A percentile compares a stretch with the other conserved stretches of the same genome.
Evolutionary conservation across 2,113 vertebrate species (phyloP).

Genomic region (Zonotrichia leucophrys): DNA sequence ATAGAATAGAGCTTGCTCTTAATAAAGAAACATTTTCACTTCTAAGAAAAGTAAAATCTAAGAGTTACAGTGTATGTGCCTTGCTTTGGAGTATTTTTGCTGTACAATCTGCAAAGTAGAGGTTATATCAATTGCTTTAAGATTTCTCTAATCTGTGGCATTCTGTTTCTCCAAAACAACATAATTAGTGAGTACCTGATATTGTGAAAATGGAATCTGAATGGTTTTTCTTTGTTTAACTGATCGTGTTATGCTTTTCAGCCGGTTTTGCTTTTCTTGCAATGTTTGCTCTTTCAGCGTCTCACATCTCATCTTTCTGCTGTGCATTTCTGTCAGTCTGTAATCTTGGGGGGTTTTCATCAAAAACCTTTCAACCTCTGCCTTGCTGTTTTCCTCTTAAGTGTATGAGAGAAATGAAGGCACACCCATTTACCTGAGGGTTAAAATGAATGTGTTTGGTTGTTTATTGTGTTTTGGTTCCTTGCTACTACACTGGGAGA

Average conservation of each 20-base stretch:
- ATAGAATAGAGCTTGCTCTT: background rate
- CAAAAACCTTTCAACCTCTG: background rate
- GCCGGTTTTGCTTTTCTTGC: background rate
- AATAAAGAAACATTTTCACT: background rate
- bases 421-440: background rate
- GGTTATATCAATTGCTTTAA: rapidly evolving
- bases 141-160: background rate
- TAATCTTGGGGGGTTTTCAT: background rate
- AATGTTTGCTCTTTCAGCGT: background rate
- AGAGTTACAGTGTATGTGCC: background rate
- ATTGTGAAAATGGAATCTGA: background rate
- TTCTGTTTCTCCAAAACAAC: background rate
- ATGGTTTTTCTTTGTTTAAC: background rate
- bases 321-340: background rate
- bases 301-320: background rate
- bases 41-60: background rate
- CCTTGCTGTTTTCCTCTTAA: background rate
- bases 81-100: background rate
- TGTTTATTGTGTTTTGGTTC: background rate
- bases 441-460: background rate
- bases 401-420: background rate
- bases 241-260: background rate
- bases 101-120: background rate
- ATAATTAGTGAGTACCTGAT: background rate
- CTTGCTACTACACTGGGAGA: background rate